Base-by-base conservation (phyloP, 2,888 invertebrate genomes). In the Dryobotodes eremita region DNA sequence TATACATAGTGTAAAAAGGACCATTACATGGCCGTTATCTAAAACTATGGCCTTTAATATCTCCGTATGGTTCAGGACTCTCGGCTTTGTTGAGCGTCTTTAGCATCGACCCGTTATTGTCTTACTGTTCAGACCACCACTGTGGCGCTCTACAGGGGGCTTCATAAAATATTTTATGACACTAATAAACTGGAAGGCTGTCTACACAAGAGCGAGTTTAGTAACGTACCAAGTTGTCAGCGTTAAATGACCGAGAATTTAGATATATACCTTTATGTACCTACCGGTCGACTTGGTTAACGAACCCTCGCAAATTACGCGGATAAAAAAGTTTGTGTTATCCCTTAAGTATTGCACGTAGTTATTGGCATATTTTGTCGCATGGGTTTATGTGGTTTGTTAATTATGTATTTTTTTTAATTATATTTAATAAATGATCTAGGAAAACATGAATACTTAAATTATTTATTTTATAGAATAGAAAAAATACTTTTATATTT, bases 101-200 rank as follows among this genome's bases (percentile, higher is more conserved):
- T 70, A 46, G 10, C 1, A 23, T 36, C 17, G 3, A 36, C 11
- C 36, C n/a, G n/a, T 36, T 70, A 57, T 50, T 59, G 55, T 23
- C 50, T 64, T 79, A 78, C 88, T 87, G 78, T 42, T 53, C 46
- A 50, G 48, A 53, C 36, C 53, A 76, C 42, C 68, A 71, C 78
- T 82, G 81, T 71, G 80, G 55, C 80, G 62, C 75, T 71, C 82
- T 75, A 80, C 81, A 80, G 86, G 87, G 83, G 86, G 86, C 88
- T 79, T 79, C 88, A 90, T 92, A 92, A 93, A 93, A 93, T 92
- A 92, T 92, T 93, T 93, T 93, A 93, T 88, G 91, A 88, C 77
- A 55, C 84, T 88, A 89, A 91, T 92, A 91, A 92, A 92, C 86
- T 88, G 79, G 86, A 89, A 90, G 87, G 88, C 89, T 89, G 89